Percentiles rank a stretch among this genome's conserved stretches.
phyloP scores from a whole-genome alignment of 2,888 invertebrate species.

The Ferrisia virgata region DNA sequence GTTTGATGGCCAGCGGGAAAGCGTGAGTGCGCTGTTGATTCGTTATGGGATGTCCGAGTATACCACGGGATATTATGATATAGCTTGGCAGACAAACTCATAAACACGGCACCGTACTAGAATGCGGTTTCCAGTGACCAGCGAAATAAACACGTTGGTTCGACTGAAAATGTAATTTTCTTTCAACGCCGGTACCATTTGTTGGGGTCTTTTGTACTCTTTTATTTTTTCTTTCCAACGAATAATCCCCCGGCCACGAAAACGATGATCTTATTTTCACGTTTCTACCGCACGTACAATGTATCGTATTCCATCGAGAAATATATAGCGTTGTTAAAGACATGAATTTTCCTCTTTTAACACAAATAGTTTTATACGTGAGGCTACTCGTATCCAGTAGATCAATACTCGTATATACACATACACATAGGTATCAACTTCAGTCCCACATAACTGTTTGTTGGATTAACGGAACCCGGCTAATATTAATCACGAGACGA shows the following conservation, averaged over 20 bases:
- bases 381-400: not conserved
- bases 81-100: constrained; percentile 43
- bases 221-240: constrained; percentile 22
- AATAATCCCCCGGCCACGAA: not conserved
- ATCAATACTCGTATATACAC: not conserved
- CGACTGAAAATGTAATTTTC: constrained; percentile 42
- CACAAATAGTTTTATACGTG: not conserved
- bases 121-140: constrained; percentile 40
- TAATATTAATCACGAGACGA: too few species aligned
- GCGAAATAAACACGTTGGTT: constrained; percentile 38
- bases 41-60: constrained; percentile 43
- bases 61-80: constrained; percentile 39
- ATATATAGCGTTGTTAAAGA: not conserved
- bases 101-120: constrained; percentile 38
- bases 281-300: constrained; percentile 28
- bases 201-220: constrained; percentile 41
- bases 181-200: constrained; percentile 36
- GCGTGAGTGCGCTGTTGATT: constrained; percentile 41
- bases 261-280: constrained; percentile 34
- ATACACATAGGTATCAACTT: too few species aligned
- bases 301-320: constrained; percentile 29
- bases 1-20: constrained; percentile 42
- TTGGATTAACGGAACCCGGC: not conserved
- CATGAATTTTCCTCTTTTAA: constrained; percentile 23
- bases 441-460: not conserved